Base-by-base conservation (phyloP, 1,140 invertebrate species). In the Eciton burchellii region DNA sequence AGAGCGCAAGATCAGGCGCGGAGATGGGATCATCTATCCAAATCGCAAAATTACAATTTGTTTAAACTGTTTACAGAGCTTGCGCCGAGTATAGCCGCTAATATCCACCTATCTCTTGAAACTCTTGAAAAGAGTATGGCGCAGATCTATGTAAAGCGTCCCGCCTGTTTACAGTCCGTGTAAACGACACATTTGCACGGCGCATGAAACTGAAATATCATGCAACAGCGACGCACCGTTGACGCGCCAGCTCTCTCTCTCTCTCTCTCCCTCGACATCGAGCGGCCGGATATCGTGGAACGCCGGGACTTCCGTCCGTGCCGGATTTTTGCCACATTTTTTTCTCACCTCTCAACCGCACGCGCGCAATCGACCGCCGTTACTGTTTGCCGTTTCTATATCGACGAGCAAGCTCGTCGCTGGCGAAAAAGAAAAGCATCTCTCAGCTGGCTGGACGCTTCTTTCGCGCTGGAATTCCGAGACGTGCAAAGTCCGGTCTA, bases 201-300 rank as follows among this genome's bases (percentile, higher is more conserved):
- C 56, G 54, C 52, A 60, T 73, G 56, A 83, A 84, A 83, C 84
- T 57, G 62, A 84, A 68, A 63, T 74, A 87, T 87, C 86, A 57
- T 70, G 74, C 49, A 73, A 87, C 62, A 62, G 85, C 24, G 57
- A 86, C 77, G 43, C 29, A 56, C 71, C 59, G 14, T 11, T 29
- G n/a, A 66, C 72, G 24, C 14, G n/a, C n/a, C 26, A 49, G 70
- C 63, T 66, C 60, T 74, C 49, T n/a, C n/a, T n/a, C n/a, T n/a
- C n/a, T n/a, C n/a, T n/a, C n/a, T n/a, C n/a, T n/a, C n/a, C n/a
- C n/a, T 35, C 35, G 66, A 84, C 84, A 59, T 26, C 41, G 47
- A 35, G 11, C 47, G 26, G 54, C 81, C 86, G 86, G 81, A 84
- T 83, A 87, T 81, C 77, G 57, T 52, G 45, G 29, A 66, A 87